A percentile compares a stretch with the other conserved stretches of the same genome.
phyloP scores from a whole-genome alignment of 2,888 invertebrate species.

The Chymomyza procnemis region DNA sequence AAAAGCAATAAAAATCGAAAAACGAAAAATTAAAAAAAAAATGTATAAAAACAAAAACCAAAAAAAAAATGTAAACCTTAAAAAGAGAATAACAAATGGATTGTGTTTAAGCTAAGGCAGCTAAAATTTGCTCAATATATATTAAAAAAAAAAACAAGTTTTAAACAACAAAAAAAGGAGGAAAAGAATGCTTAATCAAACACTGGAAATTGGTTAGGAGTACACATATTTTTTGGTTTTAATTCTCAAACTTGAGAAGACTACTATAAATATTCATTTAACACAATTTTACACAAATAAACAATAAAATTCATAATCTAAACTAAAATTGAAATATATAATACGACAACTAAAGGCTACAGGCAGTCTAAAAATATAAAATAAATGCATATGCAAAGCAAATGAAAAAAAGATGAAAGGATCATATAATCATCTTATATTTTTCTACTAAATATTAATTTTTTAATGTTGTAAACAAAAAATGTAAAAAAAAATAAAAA shows the following conservation, averaged over 20 bases:
- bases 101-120: background rate
- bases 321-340: constrained; percentile 5
- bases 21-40: constrained; percentile 37
- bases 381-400: constrained; percentile 36
- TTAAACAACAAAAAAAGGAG: background rate
- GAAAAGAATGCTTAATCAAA: background rate
- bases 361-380: constrained; percentile 12
- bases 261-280: background rate
- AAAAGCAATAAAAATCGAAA: constrained; percentile 28
- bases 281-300: background rate
- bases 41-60: constrained; percentile 28
- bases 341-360: constrained; percentile 8
- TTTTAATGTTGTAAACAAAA: constrained; percentile 68
- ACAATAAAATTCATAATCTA: background rate
- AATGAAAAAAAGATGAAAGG: constrained; percentile 45
- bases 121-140: constrained; percentile 2
- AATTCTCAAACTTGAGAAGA: background rate
- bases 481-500: constrained; percentile 18
- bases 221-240: background rate
- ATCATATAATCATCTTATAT: constrained; percentile 60
- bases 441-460: constrained; percentile 65
- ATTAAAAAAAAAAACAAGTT: background rate
- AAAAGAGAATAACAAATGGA: constrained; percentile 22
- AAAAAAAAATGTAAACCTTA: constrained; percentile 32
- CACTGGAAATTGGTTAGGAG: background rate